Base-by-base conservation (phyloP, 1,140 invertebrate genomes). In the Melanaphis sacchari region DNA sequence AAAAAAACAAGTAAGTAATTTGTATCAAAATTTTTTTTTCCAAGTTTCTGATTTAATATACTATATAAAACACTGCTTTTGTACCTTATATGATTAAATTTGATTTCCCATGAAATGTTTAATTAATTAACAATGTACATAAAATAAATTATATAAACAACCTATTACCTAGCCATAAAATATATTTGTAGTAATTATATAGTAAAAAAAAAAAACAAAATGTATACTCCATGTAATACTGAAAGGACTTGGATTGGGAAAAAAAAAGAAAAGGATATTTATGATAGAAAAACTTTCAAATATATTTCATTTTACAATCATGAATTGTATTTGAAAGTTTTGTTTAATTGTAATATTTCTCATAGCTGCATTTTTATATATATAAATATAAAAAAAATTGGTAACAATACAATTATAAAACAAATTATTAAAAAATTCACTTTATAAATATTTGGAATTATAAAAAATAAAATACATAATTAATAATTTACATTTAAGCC, bases 281-380 rank as follows among this genome's bases (percentile, higher is more conserved):
- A 81, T 43, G 15, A 46, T 82, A 81, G 8, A 38, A 9, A 43
- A 76, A 92, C 66, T 92, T 92, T 92, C 90, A 92, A 92, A 81
- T 92, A 92, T 82, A 81, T 82, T 46, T 82, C 52, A 43, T 43
- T 91, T 38, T 24, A 54, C 22, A 54, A 54, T 49, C 46, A 91
- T 92, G 76, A 92, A 82, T 81, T 81, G n/a, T 82, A 92, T 81
- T 92, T 92, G 90, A 92, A 92, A 92, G 90, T 92, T 81, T 3
- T 49, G 26, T 38, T 46, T 9, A 82, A 36, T 43, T 82, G 81
- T 11, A 46, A 49, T 82, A 91, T 76, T 76, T 91, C 90, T 92
- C 41, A 92, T 92, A 92, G 90, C 90, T 92, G 90, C 15, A 82
- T 82, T 92, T 92, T 92, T 90, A 21, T 89, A 54, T 43, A 43